A percentile compares a stretch with the other conserved stretches of the same genome.
phyloP scores from a whole-genome alignment of 2,113 vertebrate species.

The Physeter macrocephalus region DNA sequence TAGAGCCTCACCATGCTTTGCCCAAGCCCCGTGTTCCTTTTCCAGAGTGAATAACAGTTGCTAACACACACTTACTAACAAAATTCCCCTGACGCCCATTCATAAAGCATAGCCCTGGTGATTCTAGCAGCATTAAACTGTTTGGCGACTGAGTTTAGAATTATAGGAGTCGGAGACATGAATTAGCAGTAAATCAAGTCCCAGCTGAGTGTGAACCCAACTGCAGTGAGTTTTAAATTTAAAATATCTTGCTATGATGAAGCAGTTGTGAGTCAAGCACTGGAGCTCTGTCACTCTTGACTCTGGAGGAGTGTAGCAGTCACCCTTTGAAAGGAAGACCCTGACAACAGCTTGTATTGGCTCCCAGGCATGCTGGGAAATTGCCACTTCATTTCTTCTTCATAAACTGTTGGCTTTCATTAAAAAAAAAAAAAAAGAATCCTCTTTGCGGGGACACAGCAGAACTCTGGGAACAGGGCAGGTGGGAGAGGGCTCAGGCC shows the following conservation, averaged over 20 bases:
- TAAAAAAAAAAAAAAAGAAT: background rate
- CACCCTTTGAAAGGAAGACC: slow-evolving; percentile 59
- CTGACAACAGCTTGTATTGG: slow-evolving; percentile 42
- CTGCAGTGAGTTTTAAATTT: slow-evolving; percentile 75
- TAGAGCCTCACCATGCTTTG: background rate
- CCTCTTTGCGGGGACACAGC: background rate
- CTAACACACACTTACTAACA: slow-evolving; percentile 46
- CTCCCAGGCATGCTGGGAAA: slow-evolving; percentile 67
- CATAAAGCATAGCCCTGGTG: slow-evolving; percentile 38
- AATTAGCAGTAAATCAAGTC: slow-evolving; percentile 81
- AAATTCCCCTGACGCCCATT: slow-evolving; percentile 51
- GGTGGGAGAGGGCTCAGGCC: background rate
- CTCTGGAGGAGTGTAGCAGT: slow-evolving; percentile 39
- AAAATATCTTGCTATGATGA: slow-evolving; percentile 68
- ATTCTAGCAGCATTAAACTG: slow-evolving; percentile 63
- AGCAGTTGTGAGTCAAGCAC: slow-evolving; percentile 68
- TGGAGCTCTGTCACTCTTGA: slow-evolving; percentile 54
- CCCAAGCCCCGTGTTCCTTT: background rate
- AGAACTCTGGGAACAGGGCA: background rate
- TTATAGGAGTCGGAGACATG: slow-evolving; percentile 65
- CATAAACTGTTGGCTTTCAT: background rate
- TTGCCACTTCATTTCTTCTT: slow-evolving; percentile 66
- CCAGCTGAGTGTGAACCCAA: slow-evolving; percentile 68
- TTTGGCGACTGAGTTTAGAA: slow-evolving; percentile 77
- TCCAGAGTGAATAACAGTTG: slow-evolving; percentile 56